These are phyloP conservation scores for Amblyopsis rosae DNA, from an alignment of 2,113 vertebrate species.

Conservation along the genomic window DNA sequence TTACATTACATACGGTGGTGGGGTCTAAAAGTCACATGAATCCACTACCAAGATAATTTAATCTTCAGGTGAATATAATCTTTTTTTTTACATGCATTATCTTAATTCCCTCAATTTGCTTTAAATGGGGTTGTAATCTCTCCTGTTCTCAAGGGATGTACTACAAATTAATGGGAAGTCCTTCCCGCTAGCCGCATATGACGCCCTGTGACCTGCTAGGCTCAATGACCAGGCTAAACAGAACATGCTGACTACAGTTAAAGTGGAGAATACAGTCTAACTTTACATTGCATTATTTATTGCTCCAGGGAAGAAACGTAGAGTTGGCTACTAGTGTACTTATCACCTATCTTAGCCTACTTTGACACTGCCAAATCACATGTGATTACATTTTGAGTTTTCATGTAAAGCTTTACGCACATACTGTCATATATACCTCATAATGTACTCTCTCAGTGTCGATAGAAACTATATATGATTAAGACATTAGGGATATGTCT, in stretches of 20 bases:
- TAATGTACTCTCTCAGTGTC: background rate
- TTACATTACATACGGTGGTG: too few relatives aligned
- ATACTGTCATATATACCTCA: background rate
- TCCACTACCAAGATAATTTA: too few relatives aligned
- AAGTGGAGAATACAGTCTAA: slow-evolving; percentile 26
- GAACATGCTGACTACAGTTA: slow-evolving; percentile 23
- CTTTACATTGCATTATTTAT: slow-evolving; percentile 46
- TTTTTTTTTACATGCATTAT: too few relatives aligned
- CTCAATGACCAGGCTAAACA: slow-evolving; percentile 11
- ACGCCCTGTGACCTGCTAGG: slow-evolving; percentile 1
- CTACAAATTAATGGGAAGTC: slow-evolving; percentile 1
- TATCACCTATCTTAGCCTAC: background rate
- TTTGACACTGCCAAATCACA: background rate
- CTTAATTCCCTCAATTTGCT: background rate
- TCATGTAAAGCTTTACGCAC: background rate
- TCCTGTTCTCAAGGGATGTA: slow-evolving; percentile 2
- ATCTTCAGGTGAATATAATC: background rate
- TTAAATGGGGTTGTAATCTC: background rate
- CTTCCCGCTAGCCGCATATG: background rate
- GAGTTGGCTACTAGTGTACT: background rate
- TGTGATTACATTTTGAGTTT: background rate
- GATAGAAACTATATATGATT: too few relatives aligned
- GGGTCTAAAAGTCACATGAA: too few relatives aligned
- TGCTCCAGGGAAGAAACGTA: slow-evolving; percentile 5
- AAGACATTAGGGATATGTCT: too few relatives aligned